Percentiles rank a stretch among this genome's conserved stretches.
phyloP scores from a whole-genome alignment of 2,888 invertebrate species.

The Cecidostiba fungosa region DNA sequence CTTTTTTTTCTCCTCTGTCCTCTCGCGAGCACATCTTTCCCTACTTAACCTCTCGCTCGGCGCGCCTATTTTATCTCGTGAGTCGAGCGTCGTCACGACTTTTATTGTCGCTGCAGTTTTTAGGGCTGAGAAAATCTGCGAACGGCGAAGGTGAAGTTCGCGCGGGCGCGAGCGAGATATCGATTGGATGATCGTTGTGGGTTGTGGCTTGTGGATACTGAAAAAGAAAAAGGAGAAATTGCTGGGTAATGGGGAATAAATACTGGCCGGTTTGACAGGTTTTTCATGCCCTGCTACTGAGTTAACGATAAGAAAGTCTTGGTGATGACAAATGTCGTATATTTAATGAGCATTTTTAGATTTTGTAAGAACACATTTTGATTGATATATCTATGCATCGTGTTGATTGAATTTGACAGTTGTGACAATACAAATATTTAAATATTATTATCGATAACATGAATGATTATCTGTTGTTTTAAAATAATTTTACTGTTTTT shows the following conservation, averaged over 20 bases:
- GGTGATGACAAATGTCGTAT: not conserved
- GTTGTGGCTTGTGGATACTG: not conserved
- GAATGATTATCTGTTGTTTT: not conserved
- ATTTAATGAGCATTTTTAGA: not conserved
- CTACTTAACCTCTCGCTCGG: constrained; percentile 9
- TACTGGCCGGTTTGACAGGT: not conserved
- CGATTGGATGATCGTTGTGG: not conserved
- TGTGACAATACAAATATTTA: not conserved
- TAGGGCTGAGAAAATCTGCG: not conserved
- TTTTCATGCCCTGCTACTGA: not conserved
- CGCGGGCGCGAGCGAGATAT: not conserved
- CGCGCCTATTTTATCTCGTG: not conserved
- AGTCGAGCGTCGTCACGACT: constrained; percentile 38
- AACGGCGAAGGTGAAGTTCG: constrained; percentile 51
- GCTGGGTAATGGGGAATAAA: not conserved
- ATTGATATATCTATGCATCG: not conserved
- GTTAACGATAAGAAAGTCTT: not conserved
- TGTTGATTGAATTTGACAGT: no score
- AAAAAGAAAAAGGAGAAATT: constrained; percentile 38
- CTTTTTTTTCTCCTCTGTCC: not conserved
- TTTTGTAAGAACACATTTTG: not conserved
- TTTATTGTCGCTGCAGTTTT: not conserved
- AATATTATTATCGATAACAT: not conserved
- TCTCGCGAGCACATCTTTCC: constrained; percentile 29
- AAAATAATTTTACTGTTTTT: constrained; percentile 9